Base-by-base conservation (phyloP, 30 jellyfish, hydroid and myxozoan genomes). In the Haliclystus octoradiatus region DNA sequence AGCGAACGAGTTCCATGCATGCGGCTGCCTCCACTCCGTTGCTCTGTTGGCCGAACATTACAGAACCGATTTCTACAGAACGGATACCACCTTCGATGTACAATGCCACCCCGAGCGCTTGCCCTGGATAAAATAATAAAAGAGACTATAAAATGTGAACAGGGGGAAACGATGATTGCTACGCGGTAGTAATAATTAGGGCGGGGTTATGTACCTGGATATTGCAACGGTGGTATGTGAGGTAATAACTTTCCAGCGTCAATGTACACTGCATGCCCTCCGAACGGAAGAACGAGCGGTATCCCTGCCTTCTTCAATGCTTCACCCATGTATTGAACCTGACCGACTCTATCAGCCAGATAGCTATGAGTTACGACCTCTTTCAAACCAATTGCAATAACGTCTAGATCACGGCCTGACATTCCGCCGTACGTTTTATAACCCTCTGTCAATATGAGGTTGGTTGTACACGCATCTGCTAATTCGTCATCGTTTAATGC, bases 191-290 rank as follows among this genome's bases (percentile, higher is more conserved):
- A 12, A 26, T 31, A 29, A 2, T 51, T 49, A n/a, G n/a, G n/a
- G n/a, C 2, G 2, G 27, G 46, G 33, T 12, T 15, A 26, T n/a
- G 14, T 49, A 79, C 93, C 93, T 63, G 93, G 93, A 52, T 69
- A 79, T 4, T 67, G 63, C 57, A 79, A 50, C 27, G 73, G 74
- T 12, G 84, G 93, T 3, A 79, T 79, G 31, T 79, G 82, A 3
- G 93, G 93, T 34, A 79, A 52, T 5, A 79, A 15, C 34, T 62
- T 63, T 26, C 64, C 61, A n/a, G 93, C 93, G 35, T 79, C 93
- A 64, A 79, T 70, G 64, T 79, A 79, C 9, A 79, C 84, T 3
- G 93, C 93, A 65, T 79, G 93, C n/a, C 93, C 93, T 24, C 93
- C 93, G 53, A 79, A 73, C 3, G 93, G 93, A 50, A 69, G 63